Conservation (phyloP, 35 echinoderm and acorn worm genomes). For the Anneissia japonica region DNA sequence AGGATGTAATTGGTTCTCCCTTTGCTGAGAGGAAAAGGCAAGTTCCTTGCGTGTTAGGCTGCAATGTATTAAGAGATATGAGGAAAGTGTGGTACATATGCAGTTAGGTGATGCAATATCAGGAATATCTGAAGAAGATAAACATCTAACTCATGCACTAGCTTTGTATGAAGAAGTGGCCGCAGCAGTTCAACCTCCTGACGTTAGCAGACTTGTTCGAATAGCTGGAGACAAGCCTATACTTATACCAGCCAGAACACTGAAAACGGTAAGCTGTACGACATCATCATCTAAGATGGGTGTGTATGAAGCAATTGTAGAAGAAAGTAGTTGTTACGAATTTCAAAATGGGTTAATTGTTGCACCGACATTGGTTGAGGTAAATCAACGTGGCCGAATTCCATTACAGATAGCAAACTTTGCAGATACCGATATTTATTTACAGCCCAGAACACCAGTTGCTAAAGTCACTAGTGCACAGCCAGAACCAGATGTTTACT, state of each 20-base stretch:
- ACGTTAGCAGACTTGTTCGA: neutral
- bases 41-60: neutral
- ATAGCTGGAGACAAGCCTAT: constrained; percentile 14
- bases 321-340: constrained; percentile 3
- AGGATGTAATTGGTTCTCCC: too few species aligned
- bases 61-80: neutral
- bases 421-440: constrained; percentile 7
- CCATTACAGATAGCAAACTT: constrained; percentile 30
- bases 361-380: neutral
- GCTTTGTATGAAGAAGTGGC: constrained; percentile 17
- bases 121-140: too few species aligned
- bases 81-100: too few species aligned
- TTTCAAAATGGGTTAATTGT: constrained; percentile 32
- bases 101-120: too few species aligned
- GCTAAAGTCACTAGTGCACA: too few species aligned
- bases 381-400: constrained; percentile 31
- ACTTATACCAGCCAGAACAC: constrained; percentile 31
- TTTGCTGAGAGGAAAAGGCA: neutral
- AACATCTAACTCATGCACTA: constrained; percentile 14
- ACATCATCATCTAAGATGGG: neutral
- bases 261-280: constrained; percentile 1
- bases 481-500: too few species aligned
- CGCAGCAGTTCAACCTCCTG: neutral
- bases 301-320: constrained; percentile 11
- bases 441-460: constrained; percentile 28